Evolutionary conservation across 92 coral and sea anemone genomes (phyloP), one percentile per base, ranked within the genome.

Genomic region (Epizoanthus illoricatus): DNA sequence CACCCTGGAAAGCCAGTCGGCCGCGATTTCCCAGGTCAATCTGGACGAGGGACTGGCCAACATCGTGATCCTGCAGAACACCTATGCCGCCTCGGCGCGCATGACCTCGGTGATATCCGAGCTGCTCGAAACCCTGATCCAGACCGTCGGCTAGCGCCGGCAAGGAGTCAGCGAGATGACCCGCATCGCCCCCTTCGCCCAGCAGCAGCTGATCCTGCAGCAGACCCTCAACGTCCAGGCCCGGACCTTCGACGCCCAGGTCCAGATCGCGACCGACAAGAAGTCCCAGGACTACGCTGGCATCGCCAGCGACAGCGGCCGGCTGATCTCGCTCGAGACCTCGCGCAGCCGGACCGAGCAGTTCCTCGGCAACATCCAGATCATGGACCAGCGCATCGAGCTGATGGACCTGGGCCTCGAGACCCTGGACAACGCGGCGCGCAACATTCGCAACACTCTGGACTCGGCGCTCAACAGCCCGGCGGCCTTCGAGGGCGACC

Each of bases 261-360:
- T 55, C 59, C 59, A 55, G 59, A 55, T 55, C 59, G 59, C 59
- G 59, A 55, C 59, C 59, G 59, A 55, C 59, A 55, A 55, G 59
- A 55, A 55, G 59, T 55, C 59, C 3, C 59, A 55, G 59, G 59
- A 55, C 59, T n/a, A 64, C 28, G 69, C 69, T 9, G 69, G 69
- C 7, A 64, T 64, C 28, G 3, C 69, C 21, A 64, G 23, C 33
- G 69, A 64, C 69, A 64, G 69, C 36, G 69, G 5, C 33, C 69
- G 69, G 21, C 69, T 64, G 69, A 64, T 64, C 69, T 64, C 69
- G 28, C 69, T 64, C 33, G 69, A 64, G 28, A 64, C 69, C 69
- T n/a, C 69, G 33, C 69, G 69, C 0, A 64, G 7, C 69, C 69
- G 69, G 0, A 64, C 0, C 69, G 69, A 64, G 69, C 69, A 64